A percentile compares a stretch with the other conserved stretches of the same genome.
phyloP scores from a whole-genome alignment of 2,797 vertebrate species.

The Varecia variegata region DNA sequence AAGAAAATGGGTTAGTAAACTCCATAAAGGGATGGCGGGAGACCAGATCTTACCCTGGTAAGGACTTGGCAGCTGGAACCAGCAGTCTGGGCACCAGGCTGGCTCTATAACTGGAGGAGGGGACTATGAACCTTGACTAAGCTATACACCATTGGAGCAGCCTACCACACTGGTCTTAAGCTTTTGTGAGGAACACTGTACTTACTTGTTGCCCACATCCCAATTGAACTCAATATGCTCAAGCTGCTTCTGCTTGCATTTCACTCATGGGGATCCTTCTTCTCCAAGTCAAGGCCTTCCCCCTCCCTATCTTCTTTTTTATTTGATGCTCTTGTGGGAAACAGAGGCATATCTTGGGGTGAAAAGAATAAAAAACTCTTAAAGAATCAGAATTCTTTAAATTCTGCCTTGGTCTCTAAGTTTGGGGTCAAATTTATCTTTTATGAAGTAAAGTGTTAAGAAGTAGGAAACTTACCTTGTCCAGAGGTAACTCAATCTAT shows the following conservation, averaged over 20 bases:
- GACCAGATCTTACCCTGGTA: neutral
- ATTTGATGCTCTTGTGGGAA: neutral
- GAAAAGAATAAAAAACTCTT: neutral
- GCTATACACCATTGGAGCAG: neutral
- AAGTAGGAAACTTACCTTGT: neutral
- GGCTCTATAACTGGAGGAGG: neutral
- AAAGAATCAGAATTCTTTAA: neutral
- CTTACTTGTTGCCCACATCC: neutral
- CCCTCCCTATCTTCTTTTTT: neutral
- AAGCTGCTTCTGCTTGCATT: neutral
- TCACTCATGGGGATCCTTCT: neutral
- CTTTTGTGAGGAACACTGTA: neutral
- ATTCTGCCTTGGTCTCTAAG: neutral
- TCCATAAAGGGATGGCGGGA: neutral
- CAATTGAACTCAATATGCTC: neutral
- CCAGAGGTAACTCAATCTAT: neutral
- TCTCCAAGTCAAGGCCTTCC: neutral
- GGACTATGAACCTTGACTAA: neutral
- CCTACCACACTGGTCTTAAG: neutral
- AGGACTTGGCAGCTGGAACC: neutral
- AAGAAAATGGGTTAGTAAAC: neutral
- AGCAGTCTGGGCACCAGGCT: neutral
- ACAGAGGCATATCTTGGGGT: neutral
- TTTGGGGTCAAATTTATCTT: neutral
- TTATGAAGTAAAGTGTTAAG: neutral